Base-by-base conservation (phyloP, 2,797 vertebrate species). In the Labeo calbasu region DNA sequence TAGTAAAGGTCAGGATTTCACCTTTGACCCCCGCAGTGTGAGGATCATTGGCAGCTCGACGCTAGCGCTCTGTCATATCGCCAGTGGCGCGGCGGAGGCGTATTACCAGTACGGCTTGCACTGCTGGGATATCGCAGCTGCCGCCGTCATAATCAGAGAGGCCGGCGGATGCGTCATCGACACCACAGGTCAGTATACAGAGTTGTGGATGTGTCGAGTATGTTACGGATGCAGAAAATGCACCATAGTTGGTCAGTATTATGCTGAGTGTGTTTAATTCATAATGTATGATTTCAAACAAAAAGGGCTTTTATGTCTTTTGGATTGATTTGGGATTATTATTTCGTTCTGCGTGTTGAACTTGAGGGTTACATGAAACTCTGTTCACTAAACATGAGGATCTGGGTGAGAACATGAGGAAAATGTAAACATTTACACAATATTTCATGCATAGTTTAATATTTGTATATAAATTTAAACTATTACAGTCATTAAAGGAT, bases 71-170 rank as follows among this genome's bases (percentile, higher is more conserved):
- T 91, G 96, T 91, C 94, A 92, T 48, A 57, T 97, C 87, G 96
- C 96, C 0, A 92, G 95, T 0, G 96, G 96, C 0, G 94, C 95
- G 0, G 96, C 95, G 0, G 95, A 97, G 0, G 96, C 95, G 70
- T 97, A 96, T 81, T 97, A 97, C 90, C 96, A 97, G 91, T 96
- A 95, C 66, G 96, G 96, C 28, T 90, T 97, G 66, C 96, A 97
- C 89, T 96, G 96, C 92, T 97, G 96, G 96, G 96, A 97, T 89
- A 81, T 96, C 89, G 96, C 96, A 0, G 96, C 96, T 0, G 96
- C 96, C 0, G 96, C 96, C 0, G 94, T 96, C 85, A 96, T 97
- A 85, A 96, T 97, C 70, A 91, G 93, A 88, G 96, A 97, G 91
- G 96, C 96, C 0, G 96, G 96, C 0, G 96, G 96, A 66, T 91